phyloP scores from a whole-genome alignment of 2,888 invertebrate genomes.

The Leptopilina myrica region DNA sequence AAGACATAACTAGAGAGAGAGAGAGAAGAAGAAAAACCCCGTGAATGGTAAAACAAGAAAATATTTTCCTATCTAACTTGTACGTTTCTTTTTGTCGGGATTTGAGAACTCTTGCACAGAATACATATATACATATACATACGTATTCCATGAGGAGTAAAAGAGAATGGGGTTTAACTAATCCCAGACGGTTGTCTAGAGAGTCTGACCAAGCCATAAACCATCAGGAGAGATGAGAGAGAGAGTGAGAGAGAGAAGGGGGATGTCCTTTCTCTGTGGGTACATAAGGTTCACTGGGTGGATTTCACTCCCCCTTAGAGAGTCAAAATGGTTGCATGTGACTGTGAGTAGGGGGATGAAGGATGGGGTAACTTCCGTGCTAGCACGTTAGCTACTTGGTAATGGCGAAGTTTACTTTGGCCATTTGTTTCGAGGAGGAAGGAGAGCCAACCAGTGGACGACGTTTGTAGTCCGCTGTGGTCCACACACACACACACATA shows the following conservation, averaged over 20 bases:
- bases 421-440: conserved; percentile 71
- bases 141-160: conserved; percentile 28
- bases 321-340: too few relatives aligned
- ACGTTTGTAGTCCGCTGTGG: conserved; percentile 50
- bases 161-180: conserved; percentile 10
- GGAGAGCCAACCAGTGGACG: conserved; percentile 55
- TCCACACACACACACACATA: conserved; percentile 39
- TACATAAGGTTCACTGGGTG: conserved; percentile 23
- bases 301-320: neutral
- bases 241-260: neutral
- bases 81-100: conserved; percentile 12
- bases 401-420: conserved; percentile 76
- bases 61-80: neutral
- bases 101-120: conserved; percentile 33
- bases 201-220: conserved; percentile 37
- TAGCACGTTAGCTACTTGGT: conserved; percentile 62
- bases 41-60: too few relatives aligned
- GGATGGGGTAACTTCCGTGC: conserved; percentile 54
- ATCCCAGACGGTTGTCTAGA: conserved; percentile 38
- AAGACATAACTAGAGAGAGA: too few relatives aligned
- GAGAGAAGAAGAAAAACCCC: too few relatives aligned
- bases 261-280: conserved; percentile 3
- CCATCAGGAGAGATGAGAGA: neutral
- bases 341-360: too few relatives aligned
- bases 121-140: neutral